These are phyloP conservation scores for Ichneumoninae sp. DNA, from an alignment of 2,888 invertebrate species.

Conservation along the genomic window DNA sequence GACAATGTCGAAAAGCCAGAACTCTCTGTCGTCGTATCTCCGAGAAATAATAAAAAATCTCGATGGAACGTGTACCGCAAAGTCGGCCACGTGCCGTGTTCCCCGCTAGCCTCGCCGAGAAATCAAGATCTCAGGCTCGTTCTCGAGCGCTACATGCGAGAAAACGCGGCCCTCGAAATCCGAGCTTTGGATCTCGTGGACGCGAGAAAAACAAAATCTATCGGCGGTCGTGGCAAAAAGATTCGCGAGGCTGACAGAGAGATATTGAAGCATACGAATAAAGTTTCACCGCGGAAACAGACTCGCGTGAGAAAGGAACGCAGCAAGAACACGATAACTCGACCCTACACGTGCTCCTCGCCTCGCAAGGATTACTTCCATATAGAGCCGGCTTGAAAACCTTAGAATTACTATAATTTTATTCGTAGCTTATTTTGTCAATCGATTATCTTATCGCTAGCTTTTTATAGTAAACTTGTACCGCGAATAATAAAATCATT, in stretches of 20 bases:
- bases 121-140: constrained; percentile 41
- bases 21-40: constrained; percentile 45
- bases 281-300: constrained; percentile 49
- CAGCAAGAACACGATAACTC: constrained; percentile 63
- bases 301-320: constrained; percentile 60
- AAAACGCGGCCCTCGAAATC: constrained; percentile 55
- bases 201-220: constrained; percentile 37
- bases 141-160: constrained; percentile 53
- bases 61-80: constrained; percentile 55
- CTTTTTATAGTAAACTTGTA: constrained; percentile 29
- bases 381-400: constrained; percentile 27
- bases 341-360: constrained; percentile 1
- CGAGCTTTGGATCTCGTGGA: constrained; percentile 45
- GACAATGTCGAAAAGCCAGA: constrained; percentile 39
- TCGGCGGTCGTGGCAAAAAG: constrained; percentile 36
- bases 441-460: background rate
- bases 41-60: constrained; percentile 44
- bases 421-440: background rate
- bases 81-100: constrained; percentile 50
- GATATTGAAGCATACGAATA: constrained; percentile 55
- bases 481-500: constrained; percentile 27
- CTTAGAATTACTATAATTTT: background rate
- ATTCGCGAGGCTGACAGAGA: constrained; percentile 53
- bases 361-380: constrained; percentile 34
- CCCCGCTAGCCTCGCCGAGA: constrained; percentile 30